Percentiles rank a stretch among this genome's conserved stretches.
These are phyloP conservation scores for Aricia artaxerxes DNA, from an alignment of 2,888 invertebrate genomes.

Conservation along the genomic window DNA sequence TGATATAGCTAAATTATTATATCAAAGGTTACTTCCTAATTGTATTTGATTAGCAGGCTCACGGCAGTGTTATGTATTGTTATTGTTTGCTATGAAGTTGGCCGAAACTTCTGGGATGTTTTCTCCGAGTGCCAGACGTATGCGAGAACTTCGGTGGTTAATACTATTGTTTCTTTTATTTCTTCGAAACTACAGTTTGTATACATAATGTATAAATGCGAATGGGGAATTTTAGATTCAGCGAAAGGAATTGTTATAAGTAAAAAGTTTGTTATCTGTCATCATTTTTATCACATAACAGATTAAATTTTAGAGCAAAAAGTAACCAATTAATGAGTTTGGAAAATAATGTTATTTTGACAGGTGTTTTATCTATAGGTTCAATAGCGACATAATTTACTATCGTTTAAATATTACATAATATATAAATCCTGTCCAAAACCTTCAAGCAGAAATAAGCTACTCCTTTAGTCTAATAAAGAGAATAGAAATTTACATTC, in stretches of 20 bases:
- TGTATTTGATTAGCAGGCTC: slow-evolving; percentile 49
- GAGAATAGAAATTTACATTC: neutral
- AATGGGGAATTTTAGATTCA: slow-evolving; percentile 16
- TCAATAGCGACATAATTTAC: too few species aligned
- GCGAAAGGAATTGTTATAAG: neutral
- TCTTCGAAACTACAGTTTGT: slow-evolving; percentile 11
- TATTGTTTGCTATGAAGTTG: slow-evolving; percentile 54
- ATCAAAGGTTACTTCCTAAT: slow-evolving; percentile 32
- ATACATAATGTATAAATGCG: neutral
- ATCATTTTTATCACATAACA: neutral
- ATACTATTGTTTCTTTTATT: slow-evolving; percentile 31
- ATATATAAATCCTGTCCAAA: too few species aligned
- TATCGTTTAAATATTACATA: too few species aligned
- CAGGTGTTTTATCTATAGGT: too few species aligned
- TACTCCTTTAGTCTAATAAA: neutral
- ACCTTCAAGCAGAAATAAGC: neutral
- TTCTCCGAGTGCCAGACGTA: slow-evolving; percentile 39
- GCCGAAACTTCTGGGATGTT: slow-evolving; percentile 47
- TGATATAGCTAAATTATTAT: neutral
- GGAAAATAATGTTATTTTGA: too few species aligned
- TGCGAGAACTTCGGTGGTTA: slow-evolving; percentile 31
- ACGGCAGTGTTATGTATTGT: slow-evolving; percentile 53
- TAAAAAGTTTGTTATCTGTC: neutral
- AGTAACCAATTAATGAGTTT: too few species aligned
- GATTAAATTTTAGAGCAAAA: neutral